Evolutionary conservation across 2,888 invertebrate species (phyloP), one percentile per base, ranked within the genome.

Genomic region (Cephalotes varians): DNA sequence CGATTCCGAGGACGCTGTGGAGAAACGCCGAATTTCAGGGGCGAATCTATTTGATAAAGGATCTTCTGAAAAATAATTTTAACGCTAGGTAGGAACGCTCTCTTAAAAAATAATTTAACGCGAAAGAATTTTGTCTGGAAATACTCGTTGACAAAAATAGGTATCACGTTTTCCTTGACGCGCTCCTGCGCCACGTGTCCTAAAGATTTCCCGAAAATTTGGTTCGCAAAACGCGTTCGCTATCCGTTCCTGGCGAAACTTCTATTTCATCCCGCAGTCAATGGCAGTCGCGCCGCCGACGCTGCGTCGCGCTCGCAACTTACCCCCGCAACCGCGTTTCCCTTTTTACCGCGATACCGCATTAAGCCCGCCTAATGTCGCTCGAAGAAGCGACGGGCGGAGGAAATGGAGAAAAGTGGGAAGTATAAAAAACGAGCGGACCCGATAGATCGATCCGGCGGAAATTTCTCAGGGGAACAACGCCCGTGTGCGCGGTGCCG

Each of bases 211-310:
- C 12, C 10, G 34, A 40, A 54, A 51, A 51, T 51, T 12, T 25
- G 37, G 21, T 49, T 25, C 51, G 21, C 76, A 82, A 83, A 85
- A 87, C 69, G 84, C 84, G 25, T 25, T 28, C 84, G 72, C 62
- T 83, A 82, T 86, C 44, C 77, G 77, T 18, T 58, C 77, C 77
- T 79, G 77, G 34, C 47, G 34, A 69, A 58, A 71, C 77, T 69
- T 79, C 86, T 89, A 88, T 88, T 88, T 88, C 87, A 89, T 87
- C 81, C 89, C 64, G 86, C 90, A 91, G 91, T 91, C 88, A 91
- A 91, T 89, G 91, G 90, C 90, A 91, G 87, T 86, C 86, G 86
- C 76, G n/a, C 40, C 77, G 37, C 67, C 74, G 60, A 60, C 28
- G 74, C 49, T 10, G 54, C 54, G 54, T 54, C 72, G 37, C 44